phyloP scores from a whole-genome alignment of 2,797 vertebrate genomes.

The Mus spretus region DNA sequence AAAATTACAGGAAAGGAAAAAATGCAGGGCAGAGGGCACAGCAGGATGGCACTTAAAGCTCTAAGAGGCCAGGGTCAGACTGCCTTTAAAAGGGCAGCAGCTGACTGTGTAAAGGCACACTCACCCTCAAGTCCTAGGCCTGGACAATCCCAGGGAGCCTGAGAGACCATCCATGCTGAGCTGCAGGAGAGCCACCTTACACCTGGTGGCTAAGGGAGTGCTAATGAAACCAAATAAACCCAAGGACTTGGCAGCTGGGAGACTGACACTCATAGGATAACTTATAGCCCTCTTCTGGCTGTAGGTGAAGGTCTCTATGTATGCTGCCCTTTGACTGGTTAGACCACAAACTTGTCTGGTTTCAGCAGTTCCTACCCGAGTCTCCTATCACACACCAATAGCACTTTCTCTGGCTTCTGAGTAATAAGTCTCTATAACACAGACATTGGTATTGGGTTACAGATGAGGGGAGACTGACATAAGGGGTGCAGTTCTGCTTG shows the following conservation, averaged over 20 bases:
- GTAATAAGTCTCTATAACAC: neutral
- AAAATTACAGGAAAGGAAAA: conserved; percentile 61
- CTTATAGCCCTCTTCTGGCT: neutral
- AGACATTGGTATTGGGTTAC: neutral
- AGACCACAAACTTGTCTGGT: neutral
- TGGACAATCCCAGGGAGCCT: neutral
- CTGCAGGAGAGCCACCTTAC: neutral
- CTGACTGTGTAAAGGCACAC: neutral
- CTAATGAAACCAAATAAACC: neutral
- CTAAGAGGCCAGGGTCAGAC: neutral
- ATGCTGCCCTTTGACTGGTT: neutral
- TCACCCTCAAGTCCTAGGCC: neutral
- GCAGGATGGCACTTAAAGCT: neutral
- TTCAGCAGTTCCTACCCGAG: neutral
- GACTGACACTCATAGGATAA: neutral
- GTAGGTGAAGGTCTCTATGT: neutral
- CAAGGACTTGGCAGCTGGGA: neutral
- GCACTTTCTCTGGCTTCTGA: neutral
- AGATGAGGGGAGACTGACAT: neutral
- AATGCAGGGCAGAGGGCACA: conserved; percentile 7
- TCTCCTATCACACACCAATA: neutral
- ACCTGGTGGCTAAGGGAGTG: neutral
- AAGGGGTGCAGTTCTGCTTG: neutral
- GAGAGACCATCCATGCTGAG: too few relatives aligned
- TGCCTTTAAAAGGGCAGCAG: neutral